phyloP scores from a whole-genome alignment of 2,113 vertebrate species.

The Theristicus caerulescens region DNA sequence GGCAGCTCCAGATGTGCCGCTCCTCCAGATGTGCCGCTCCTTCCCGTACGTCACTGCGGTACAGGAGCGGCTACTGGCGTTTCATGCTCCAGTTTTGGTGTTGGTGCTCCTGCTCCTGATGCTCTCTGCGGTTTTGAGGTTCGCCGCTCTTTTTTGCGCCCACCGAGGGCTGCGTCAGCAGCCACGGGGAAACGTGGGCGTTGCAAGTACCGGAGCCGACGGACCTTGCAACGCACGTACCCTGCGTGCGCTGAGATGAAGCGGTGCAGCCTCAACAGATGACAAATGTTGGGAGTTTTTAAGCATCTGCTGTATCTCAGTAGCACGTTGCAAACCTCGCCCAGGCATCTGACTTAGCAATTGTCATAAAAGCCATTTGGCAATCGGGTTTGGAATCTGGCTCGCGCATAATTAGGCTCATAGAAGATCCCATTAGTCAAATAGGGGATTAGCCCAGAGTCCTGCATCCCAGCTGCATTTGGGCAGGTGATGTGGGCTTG shows the following conservation, averaged over 20 bases:
- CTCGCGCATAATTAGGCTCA: background rate
- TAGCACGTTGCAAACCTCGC: background rate
- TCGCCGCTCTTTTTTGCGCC: background rate
- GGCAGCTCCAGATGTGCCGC: background rate
- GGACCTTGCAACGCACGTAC: fast-evolving
- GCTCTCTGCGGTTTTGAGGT: background rate
- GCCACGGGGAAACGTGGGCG: fast-evolving
- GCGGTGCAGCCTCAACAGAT: background rate
- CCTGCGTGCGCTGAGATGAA: background rate
- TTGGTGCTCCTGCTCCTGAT: background rate
- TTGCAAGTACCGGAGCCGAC: background rate
- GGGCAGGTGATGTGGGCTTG: background rate
- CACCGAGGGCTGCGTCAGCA: background rate
- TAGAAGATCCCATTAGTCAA: background rate
- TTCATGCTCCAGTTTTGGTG: fast-evolving
- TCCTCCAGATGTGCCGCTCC: background rate
- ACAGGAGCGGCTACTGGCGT: background rate
- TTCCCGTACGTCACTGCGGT: fast-evolving
- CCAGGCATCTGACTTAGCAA: background rate
- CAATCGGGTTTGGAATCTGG: background rate
- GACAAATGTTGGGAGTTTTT: background rate
- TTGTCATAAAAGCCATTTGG: background rate
- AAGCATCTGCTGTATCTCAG: background rate
- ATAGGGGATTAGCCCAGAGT: background rate
- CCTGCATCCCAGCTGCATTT: background rate